Evolutionary conservation across 2,888 invertebrate genomes (phyloP), one percentile per base, ranked within the genome.

Genomic region (Rambutsinella grinnellia): DNA sequence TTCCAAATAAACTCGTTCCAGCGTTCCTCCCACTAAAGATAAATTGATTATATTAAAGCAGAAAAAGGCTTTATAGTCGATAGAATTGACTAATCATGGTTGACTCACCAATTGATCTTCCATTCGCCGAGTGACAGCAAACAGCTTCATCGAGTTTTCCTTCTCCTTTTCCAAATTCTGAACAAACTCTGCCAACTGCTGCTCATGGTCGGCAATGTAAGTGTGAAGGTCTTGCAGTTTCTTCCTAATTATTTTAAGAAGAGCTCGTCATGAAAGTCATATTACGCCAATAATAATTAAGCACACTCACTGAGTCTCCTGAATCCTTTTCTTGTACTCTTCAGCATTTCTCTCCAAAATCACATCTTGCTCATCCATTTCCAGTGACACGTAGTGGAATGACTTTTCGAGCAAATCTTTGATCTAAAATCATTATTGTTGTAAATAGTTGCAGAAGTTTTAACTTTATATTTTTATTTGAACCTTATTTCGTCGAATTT

Each of bases 1-100:
- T 70, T 79, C 78, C 79, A 79, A 51, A 81, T 75, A 21, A 81
- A 78, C 61, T 81, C 81, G 27, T 78, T 65, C 74, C 75, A 81
- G 0, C 79, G 75, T 23, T 81, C 81, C 68, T 81, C 81, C 2
- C 62, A 24, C 81, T 80, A 60, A 23, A 61, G 19, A 19, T 8
- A 36, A 36, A n/a, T n/a, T n/a, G n/a, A n/a, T n/a, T n/a, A n/a
- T n/a, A n/a, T n/a, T n/a, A n/a, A n/a, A n/a, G n/a, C n/a, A n/a
- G n/a, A n/a, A n/a, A n/a, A n/a, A n/a, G n/a, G n/a, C n/a, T n/a
- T n/a, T n/a, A n/a, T n/a, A n/a, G n/a, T n/a, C n/a, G n/a, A n/a
- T n/a, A n/a, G n/a, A n/a, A n/a, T n/a, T n/a, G n/a, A n/a, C n/a
- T 26, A 47, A 21, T 51, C 28, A n/a, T 27, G 15, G 23, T 26